Percentiles rank a stretch among this genome's conserved stretches.
Evolutionary conservation across 2,888 invertebrate genomes (phyloP).

Genomic region (Agrochola circellaris): DNA sequence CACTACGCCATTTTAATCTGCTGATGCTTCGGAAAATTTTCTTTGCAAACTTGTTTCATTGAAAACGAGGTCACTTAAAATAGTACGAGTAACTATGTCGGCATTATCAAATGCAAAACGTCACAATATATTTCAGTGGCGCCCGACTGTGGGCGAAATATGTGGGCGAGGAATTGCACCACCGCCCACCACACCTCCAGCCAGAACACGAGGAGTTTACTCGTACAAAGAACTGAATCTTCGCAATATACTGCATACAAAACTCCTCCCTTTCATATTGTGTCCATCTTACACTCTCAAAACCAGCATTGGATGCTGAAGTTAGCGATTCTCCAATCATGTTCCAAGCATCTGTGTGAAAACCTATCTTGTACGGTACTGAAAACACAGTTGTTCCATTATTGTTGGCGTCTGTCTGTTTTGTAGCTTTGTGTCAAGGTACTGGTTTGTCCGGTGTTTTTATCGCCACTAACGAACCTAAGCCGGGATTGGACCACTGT

Average conservation of each 20-base stretch:
- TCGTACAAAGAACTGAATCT: conserved; percentile 41
- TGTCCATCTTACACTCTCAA: neutral
- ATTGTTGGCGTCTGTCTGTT: conserved; percentile 61
- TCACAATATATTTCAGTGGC: conserved; percentile 74
- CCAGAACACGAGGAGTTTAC: conserved; percentile 31
- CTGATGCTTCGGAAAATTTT: conserved; percentile 47
- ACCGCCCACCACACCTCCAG: conserved; percentile 70
- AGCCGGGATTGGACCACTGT: conserved; percentile 40
- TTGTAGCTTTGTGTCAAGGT: conserved; percentile 61
- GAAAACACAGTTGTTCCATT: conserved; percentile 65
- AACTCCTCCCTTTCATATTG: conserved; percentile 42
- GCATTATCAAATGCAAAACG: conserved; percentile 66
- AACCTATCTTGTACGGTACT: conserved; percentile 44
- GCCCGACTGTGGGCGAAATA: conserved; percentile 72
- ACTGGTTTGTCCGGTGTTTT: conserved; percentile 59
- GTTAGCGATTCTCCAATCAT: neutral
- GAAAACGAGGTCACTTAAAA: conserved; percentile 63
- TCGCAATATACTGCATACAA: conserved; percentile 50
- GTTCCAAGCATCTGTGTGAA: conserved; percentile 19
- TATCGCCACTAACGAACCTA: conserved; percentile 52
- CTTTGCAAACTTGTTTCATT: conserved; percentile 43
- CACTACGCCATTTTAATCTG: conserved; percentile 25
- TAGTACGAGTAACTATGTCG: conserved; percentile 56
- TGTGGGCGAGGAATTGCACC: conserved; percentile 76
- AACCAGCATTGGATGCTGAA: conserved; percentile 28